Percentiles rank a stretch among this genome's conserved stretches.
These are phyloP conservation scores for Odontamblyopus lacepedii DNA, from an alignment of 2,797 vertebrate species.

Conservation along the genomic window DNA sequence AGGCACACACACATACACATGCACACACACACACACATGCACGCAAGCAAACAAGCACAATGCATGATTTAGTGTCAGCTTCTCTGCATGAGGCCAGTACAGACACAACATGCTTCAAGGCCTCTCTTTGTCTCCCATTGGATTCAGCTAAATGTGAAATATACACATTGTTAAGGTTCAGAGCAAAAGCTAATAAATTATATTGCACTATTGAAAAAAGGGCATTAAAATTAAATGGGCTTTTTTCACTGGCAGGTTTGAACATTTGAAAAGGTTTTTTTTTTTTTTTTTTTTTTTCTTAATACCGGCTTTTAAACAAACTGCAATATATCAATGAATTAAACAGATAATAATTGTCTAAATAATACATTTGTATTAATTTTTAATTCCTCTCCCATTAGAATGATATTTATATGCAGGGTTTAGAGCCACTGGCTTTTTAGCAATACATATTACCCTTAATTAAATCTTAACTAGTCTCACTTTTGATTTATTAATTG, in stretches of 20 bases:
- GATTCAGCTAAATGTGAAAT: slow-evolving; percentile 25
- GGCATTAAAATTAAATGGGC: not conserved
- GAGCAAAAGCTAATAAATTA: not conserved
- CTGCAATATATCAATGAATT: not conserved
- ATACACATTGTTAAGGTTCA: not conserved
- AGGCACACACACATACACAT: slow-evolving; percentile 42
- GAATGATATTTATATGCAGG: not conserved
- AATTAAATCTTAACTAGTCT: too few relatives aligned
- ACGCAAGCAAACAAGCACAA: slow-evolving; percentile 59
- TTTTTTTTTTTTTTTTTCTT: too few relatives aligned
- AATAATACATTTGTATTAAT: not conserved
- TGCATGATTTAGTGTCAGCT: slow-evolving; percentile 81
- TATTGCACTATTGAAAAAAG: not conserved
- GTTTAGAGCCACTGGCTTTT: too few relatives aligned
- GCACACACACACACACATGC: slow-evolving; percentile 26
- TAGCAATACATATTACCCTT: too few relatives aligned
- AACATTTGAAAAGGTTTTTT: not conserved
- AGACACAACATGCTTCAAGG: slow-evolving; percentile 43
- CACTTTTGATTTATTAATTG: not conserved
- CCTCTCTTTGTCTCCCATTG: slow-evolving; percentile 32
- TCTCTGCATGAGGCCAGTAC: slow-evolving; percentile 68
- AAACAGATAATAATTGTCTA: not conserved
- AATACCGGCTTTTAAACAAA: not conserved
- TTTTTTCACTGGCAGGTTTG: not conserved
- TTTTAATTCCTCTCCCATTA: not conserved